Evolutionary conservation across 1,140 invertebrate genomes (phyloP), one percentile per base, ranked within the genome.

Genomic region (Anastrepha obliqua): DNA sequence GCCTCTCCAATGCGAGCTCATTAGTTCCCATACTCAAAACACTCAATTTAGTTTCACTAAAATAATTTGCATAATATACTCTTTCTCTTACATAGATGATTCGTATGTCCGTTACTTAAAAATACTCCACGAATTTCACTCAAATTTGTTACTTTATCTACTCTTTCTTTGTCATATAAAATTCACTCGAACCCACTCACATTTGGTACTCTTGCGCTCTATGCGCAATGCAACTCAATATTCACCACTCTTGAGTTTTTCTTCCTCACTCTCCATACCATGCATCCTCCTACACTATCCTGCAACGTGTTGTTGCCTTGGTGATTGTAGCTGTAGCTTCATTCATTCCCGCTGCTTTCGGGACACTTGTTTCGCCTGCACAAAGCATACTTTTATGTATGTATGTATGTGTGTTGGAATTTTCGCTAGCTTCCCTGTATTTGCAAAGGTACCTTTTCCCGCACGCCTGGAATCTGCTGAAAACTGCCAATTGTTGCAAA

Each of bases 401-500:
- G 47, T 81, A 81, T 55, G 17, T 29, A n/a, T 9, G 5, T 67
- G 4, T 81, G 74, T 15, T 81, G 74, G 74, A 81, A 81, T 51
- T 81, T 81, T 4, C 20, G 47, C 74, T 81, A 47, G n/a, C 8
- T 81, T 81, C 47, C 74, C 47, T 58, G 74, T 29, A 55, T 55
- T 81, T 81, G 51, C 47, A 81, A 29, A 29, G 74, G n/a, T 17
- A 55, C 44, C 42, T 29, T 29, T 58, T 51, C 17, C 20, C 29
- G 47, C 13, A 42, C 9, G 74, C n/a, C 74, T 81, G 74, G 74
- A 81, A 81, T 81, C 44, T n/a, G 74, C 47, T 81, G 44, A 81
- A 81, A 81, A 81, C 74, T 55, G 74, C 74, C 74, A 81, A 81
- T 81, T 81, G 74, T 81, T 81, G 74, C 74, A 58, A 81, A 81